Conservation (phyloP, 2,797 vertebrate species). For the Pipistrellus pygmaeus region DNA sequence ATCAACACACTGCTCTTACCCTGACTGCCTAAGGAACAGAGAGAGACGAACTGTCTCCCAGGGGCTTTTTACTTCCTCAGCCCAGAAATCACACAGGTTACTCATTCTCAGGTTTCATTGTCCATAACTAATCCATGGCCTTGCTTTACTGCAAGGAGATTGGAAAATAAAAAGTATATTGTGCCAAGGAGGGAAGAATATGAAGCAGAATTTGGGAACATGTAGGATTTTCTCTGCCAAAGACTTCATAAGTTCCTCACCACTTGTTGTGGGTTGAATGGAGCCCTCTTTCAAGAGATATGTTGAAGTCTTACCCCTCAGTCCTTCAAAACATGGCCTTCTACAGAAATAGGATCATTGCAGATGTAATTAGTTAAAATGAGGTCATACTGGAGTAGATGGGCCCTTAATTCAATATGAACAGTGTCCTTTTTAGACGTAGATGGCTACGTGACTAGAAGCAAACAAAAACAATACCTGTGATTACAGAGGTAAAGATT, state of each 20-base stretch:
- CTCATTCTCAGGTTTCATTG: conserved; percentile 43
- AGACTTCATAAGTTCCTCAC: not conserved
- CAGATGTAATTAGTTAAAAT: not conserved
- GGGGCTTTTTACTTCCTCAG: not conserved
- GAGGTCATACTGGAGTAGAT: not conserved
- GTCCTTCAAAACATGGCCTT: not conserved
- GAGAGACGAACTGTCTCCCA: not conserved
- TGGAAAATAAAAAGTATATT: conserved; percentile 26
- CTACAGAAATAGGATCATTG: not conserved
- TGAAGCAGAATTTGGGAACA: conserved; percentile 23
- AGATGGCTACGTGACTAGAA: not conserved
- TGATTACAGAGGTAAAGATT: not conserved
- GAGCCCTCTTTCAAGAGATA: not conserved
- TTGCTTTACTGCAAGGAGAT: not conserved
- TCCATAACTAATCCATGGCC: conserved; percentile 23
- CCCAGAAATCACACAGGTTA: not conserved
- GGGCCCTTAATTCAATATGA: not conserved
- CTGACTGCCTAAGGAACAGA: not conserved
- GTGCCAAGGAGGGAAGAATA: not conserved
- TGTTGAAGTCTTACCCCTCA: not conserved
- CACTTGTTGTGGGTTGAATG: not conserved
- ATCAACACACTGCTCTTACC: not conserved
- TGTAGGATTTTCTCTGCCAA: not conserved
- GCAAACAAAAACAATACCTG: not conserved
- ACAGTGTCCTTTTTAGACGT: not conserved